phyloP scores from a whole-genome alignment of 2,113 vertebrate genomes.

The Amphiprion percula region DNA sequence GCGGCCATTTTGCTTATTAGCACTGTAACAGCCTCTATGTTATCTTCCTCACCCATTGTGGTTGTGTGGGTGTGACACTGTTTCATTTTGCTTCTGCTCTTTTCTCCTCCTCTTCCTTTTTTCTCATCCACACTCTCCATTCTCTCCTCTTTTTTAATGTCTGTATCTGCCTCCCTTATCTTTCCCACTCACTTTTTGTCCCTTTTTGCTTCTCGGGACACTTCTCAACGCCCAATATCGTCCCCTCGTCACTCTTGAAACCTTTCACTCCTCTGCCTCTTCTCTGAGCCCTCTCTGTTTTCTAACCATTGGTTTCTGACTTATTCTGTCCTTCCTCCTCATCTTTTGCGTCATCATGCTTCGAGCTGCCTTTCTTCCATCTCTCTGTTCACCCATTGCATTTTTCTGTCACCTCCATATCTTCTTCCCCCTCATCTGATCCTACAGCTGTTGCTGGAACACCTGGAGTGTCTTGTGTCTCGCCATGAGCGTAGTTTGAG shows the following conservation, averaged over 20 bases:
- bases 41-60: conserved; percentile 66
- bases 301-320: neutral
- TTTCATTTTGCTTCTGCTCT: conserved; percentile 41
- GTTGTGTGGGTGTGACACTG: conserved; percentile 62
- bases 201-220: neutral
- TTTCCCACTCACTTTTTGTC: conserved; percentile 34
- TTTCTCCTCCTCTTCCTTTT: conserved; percentile 19
- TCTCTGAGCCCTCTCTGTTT: conserved; percentile 7
- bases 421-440: neutral
- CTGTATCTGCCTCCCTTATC: conserved; percentile 41
- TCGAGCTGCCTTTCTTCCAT: conserved; percentile 11
- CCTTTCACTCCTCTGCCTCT: conserved; percentile 8
- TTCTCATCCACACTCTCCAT: neutral
- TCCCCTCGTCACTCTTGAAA: conserved; percentile 37
- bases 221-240: conserved; percentile 13
- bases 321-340: neutral
- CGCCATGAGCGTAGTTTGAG: conserved; percentile 93
- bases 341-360: neutral
- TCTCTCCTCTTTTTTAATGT: conserved; percentile 24
- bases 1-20: conserved; percentile 77
- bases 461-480: conserved; percentile 94
- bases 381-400: neutral
- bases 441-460: conserved; percentile 90
- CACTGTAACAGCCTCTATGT: conserved; percentile 63
- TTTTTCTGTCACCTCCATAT: neutral